Conservation (phyloP, 2,113 vertebrate species). For the Lagopus leucura region DNA sequence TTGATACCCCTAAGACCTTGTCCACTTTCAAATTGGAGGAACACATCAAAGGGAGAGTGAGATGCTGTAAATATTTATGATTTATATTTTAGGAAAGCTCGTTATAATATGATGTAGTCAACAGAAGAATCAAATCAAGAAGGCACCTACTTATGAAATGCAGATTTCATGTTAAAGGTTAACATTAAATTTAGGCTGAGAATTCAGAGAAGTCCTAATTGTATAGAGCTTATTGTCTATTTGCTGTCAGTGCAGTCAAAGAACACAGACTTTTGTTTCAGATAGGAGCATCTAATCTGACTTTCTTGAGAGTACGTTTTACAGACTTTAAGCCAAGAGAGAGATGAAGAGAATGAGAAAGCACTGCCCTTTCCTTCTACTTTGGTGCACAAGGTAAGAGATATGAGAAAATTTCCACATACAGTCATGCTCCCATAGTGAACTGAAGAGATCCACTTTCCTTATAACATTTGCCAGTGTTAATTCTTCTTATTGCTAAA, state of each 20-base stretch:
- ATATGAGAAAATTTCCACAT: neutral
- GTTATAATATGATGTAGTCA: neutral
- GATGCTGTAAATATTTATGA: neutral
- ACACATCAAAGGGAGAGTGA: neutral
- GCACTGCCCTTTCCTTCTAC: neutral
- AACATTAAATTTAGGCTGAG: neutral
- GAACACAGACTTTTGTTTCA: neutral
- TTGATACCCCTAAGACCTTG: neutral
- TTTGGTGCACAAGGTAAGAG: neutral
- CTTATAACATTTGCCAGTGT: neutral
- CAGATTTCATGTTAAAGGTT: neutral
- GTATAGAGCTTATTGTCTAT: neutral
- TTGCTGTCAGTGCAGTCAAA: neutral
- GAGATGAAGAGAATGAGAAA: neutral
- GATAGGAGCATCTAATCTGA: neutral
- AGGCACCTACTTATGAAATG: neutral
- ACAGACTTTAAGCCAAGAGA: neutral
- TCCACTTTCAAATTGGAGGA: neutral
- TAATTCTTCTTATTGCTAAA: neutral
- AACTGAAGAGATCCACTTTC: neutral
- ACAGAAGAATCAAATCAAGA: accelerated
- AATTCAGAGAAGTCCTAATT: neutral
- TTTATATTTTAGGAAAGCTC: neutral
- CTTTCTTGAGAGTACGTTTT: neutral
- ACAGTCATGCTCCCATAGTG: neutral